Evolutionary conservation across 23 tunicate genomes (phyloP).

Genomic region (Diplosoma virens): DNA sequence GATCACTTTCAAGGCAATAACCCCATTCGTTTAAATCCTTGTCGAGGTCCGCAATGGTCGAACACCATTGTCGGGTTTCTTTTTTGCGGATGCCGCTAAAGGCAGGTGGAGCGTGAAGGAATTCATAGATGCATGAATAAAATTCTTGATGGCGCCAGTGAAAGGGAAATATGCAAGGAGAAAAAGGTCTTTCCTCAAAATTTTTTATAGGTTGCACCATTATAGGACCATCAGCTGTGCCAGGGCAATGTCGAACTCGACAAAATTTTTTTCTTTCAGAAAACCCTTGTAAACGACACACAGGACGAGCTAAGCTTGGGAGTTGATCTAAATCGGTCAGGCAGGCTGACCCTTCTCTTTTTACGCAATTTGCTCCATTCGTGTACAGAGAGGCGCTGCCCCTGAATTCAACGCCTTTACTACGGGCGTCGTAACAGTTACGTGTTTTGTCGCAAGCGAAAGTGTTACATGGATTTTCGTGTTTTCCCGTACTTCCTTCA

Average conservation of each 20-base stretch:
- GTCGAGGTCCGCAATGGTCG: neutral
- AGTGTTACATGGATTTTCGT: neutral
- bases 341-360: neutral
- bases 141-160: neutral
- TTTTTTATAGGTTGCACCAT: neutral
- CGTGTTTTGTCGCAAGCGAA: constrained; percentile 4
- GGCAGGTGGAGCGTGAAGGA: neutral
- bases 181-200: neutral
- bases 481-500: neutral
- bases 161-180: constrained; percentile 33
- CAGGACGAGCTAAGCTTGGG: constrained; percentile 5
- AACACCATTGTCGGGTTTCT: neutral
- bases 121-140: neutral
- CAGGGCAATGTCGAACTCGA: constrained; percentile 7
- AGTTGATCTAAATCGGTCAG: no score
- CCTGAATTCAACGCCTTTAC: constrained; percentile 10
- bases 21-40: constrained; percentile 13
- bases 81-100: neutral
- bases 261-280: neutral
- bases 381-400: neutral
- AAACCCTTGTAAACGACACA: neutral
- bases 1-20: neutral
- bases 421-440: constrained; percentile 24
- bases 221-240: constrained; percentile 8
- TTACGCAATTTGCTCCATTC: neutral